phyloP scores from a whole-genome alignment of 2,113 vertebrate genomes.

The Gavia stellata region DNA sequence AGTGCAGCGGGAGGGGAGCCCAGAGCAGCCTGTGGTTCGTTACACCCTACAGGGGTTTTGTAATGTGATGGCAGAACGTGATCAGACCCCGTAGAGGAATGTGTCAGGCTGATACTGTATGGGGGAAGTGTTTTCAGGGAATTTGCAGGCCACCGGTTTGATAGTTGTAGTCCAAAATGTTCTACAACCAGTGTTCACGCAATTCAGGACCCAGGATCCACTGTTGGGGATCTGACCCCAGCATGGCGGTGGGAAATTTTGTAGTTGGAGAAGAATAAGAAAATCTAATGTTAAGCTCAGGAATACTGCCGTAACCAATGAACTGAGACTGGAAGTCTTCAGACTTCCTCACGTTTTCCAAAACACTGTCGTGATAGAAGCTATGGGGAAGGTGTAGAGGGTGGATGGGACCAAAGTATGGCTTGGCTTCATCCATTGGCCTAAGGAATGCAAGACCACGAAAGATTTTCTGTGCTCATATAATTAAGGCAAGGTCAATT shows the following conservation, averaged over 20 bases:
- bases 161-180: not conserved
- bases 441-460: not conserved
- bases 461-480: not conserved
- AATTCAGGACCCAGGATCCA: not conserved
- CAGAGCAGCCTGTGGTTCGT: not conserved
- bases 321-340: not conserved
- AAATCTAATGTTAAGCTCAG: not conserved
- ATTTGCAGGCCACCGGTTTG: not conserved
- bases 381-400: not conserved
- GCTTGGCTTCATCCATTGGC: not conserved
- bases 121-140: not conserved
- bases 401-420: not conserved
- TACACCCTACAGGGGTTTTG: not conserved
- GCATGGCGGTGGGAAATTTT: not conserved
- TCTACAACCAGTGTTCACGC: not conserved
- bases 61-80: fast-evolving
- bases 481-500: not conserved
- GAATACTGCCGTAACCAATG: fast-evolving
- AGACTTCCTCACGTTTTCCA: not conserved
- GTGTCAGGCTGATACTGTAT: not conserved
- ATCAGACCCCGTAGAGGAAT: not conserved
- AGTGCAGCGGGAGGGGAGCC: not conserved
- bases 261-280: not conserved
- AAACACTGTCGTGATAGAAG: not conserved
- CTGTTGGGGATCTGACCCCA: not conserved